A percentile compares a stretch with the other conserved stretches of the same genome.
phyloP scores from a whole-genome alignment of 2,113 vertebrate genomes.

The Meleagris gallopavo region DNA sequence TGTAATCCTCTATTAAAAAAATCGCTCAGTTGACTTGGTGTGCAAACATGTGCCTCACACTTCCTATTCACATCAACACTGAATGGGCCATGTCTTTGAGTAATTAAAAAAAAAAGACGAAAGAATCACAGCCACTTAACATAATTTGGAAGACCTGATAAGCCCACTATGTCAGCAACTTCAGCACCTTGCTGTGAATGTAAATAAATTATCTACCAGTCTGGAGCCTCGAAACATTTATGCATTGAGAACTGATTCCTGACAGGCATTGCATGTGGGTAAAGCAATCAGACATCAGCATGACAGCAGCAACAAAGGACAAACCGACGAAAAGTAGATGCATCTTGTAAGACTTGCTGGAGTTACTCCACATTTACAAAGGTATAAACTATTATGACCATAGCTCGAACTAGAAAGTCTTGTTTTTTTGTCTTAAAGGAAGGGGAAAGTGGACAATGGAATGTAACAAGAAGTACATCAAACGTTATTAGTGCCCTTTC shows the following conservation, averaged over 20 bases:
- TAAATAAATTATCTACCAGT: not conserved
- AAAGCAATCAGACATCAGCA: not conserved
- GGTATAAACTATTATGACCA: not conserved
- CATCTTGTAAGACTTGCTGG: not conserved
- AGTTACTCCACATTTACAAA: not conserved
- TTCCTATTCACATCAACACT: not conserved
- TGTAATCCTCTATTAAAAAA: constrained; percentile 15
- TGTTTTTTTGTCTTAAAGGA: not conserved
- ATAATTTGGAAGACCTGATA: not conserved
- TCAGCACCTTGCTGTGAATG: not conserved
- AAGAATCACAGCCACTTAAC: not conserved
- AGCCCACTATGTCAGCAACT: not conserved
- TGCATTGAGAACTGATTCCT: not conserved
- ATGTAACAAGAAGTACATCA: not conserved
- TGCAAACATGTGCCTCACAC: not conserved
- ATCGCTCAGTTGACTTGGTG: not conserved
- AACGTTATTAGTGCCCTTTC: not conserved
- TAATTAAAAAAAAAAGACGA: not conserved
- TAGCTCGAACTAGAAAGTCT: not conserved
- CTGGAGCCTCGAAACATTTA: not conserved
- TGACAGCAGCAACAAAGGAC: not conserved
- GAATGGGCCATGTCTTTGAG: not conserved
- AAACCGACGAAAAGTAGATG: not conserved
- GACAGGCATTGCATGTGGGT: not conserved
- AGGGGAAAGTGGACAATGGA: not conserved